A percentile compares a stretch with the other conserved stretches of the same genome.
phyloP scores from a whole-genome alignment of 2,113 vertebrate species.

The Coptodon bakossiorum region DNA sequence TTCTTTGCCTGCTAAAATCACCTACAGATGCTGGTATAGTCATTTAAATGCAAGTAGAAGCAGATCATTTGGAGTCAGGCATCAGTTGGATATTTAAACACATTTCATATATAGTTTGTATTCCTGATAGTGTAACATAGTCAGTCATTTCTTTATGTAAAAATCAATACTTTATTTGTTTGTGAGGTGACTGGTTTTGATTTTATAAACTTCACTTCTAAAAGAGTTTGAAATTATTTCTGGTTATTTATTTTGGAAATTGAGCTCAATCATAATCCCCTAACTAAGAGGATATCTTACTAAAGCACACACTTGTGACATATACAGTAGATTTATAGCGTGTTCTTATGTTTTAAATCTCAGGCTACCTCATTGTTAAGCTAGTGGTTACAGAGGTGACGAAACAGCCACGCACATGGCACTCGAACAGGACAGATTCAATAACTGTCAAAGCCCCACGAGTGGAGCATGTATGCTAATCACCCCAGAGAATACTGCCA shows the following conservation, averaged over 20 bases:
- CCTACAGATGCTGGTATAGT: not conserved
- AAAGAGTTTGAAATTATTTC: not conserved
- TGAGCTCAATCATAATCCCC: not conserved
- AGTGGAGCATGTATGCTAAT: slow-evolving; percentile 60
- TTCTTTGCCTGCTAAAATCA: not conserved
- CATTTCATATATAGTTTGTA: not conserved
- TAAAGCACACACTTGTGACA: not conserved
- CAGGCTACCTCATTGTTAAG: slow-evolving; percentile 29
- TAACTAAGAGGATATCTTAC: not conserved
- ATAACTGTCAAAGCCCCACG: slow-evolving; percentile 45
- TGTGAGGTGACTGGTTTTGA: not conserved
- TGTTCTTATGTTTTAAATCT: not conserved
- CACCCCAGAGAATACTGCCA: slow-evolving; percentile 55
- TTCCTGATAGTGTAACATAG: not conserved
- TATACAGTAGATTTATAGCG: not conserved
- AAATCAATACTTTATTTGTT: not conserved
- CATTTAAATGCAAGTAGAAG: not conserved
- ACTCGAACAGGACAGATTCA: slow-evolving; percentile 48
- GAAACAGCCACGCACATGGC: slow-evolving; percentile 7
- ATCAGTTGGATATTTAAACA: not conserved
- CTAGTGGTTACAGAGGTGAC: slow-evolving; percentile 21
- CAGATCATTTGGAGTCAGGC: not conserved
- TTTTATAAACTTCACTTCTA: not conserved
- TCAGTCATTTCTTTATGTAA: not conserved
- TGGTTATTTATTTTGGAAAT: not conserved